A percentile compares a stretch with the other conserved stretches of the same genome.
These are phyloP conservation scores for Urocyon cinereoargenteus DNA, from an alignment of 2,797 vertebrate species.

Conservation along the genomic window DNA sequence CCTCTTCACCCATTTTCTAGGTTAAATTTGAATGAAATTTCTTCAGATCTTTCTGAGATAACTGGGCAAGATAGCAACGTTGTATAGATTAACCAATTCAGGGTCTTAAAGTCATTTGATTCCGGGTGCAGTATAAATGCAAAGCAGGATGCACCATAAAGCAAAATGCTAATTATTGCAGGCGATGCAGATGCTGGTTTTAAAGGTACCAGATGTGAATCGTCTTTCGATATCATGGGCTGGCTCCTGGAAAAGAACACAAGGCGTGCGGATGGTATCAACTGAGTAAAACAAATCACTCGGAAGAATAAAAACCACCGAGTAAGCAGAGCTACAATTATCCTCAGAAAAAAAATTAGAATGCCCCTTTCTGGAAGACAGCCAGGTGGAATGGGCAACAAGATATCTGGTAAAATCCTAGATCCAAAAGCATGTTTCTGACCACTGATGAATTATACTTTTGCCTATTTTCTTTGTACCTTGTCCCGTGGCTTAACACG, in stretches of 20 bases:
- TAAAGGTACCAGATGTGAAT: constrained; percentile 77
- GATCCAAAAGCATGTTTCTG: neutral
- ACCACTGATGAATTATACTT: constrained; percentile 48
- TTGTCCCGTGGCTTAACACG: neutral
- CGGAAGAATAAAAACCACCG: constrained; percentile 57
- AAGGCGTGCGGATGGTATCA: neutral
- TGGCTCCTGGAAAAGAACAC: constrained; percentile 59
- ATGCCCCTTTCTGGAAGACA: constrained; percentile 49
- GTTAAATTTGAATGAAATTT: constrained; percentile 73
- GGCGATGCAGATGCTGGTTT: constrained; percentile 70
- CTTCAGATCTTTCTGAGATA: constrained; percentile 63
- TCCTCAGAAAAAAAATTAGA: constrained; percentile 72
- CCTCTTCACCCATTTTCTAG: constrained; percentile 67
- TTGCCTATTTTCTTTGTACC: constrained; percentile 24
- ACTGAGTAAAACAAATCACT: constrained; percentile 71
- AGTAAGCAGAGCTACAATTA: constrained; percentile 7
- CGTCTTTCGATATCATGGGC: constrained; percentile 42
- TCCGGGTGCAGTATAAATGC: constrained; percentile 80
- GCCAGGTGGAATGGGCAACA: neutral
- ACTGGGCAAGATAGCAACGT: constrained; percentile 32
- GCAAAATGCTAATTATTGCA: constrained; percentile 77
- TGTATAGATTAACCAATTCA: constrained; percentile 68
- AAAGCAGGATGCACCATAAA: constrained; percentile 69
- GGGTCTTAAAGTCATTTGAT: constrained; percentile 74
- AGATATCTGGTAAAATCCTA: neutral